A percentile compares a stretch with the other conserved stretches of the same genome.
These are phyloP conservation scores for Drosophila virilis DNA, from an alignment of 1,140 invertebrate genomes.

Conservation along the genomic window DNA sequence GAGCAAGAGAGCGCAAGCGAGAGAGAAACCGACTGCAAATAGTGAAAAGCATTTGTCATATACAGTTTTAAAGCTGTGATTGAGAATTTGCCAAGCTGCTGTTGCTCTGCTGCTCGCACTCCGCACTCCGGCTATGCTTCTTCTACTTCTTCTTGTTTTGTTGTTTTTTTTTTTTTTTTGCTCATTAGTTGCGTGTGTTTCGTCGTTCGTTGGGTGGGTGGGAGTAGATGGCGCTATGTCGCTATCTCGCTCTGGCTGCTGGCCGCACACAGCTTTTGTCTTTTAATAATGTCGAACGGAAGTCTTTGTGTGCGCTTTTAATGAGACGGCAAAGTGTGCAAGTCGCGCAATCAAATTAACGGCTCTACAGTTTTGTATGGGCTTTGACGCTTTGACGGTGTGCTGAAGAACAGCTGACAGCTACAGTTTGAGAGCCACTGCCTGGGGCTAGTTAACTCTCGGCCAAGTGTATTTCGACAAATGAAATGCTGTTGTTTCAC, in stretches of 20 bases:
- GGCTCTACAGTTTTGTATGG: constrained; percentile 15
- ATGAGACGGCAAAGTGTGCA: constrained; percentile 35
- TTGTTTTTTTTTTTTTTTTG: constrained; percentile 8
- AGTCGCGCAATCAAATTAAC: constrained; percentile 47
- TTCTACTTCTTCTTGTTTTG: neutral
- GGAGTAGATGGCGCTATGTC: neutral
- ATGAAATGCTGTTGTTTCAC: neutral
- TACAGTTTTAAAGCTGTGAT: constrained; percentile 17
- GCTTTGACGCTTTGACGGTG: neutral
- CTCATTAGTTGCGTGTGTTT: constrained; percentile 41
- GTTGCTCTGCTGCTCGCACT: neutral
- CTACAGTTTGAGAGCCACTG: constrained; percentile 14
- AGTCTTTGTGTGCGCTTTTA: constrained; percentile 44
- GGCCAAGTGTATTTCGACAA: neutral
- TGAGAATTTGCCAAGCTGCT: constrained; percentile 20
- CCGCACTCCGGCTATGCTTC: neutral
- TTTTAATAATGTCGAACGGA: constrained; percentile 42
- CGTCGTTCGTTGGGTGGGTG: constrained; percentile 5
- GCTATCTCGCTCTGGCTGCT: neutral
- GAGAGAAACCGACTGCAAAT: neutral
- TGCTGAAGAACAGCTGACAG: constrained; percentile 8
- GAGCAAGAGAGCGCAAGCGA: constrained; percentile 5
- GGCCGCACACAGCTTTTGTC: constrained; percentile 26
- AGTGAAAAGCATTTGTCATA: constrained; percentile 32
- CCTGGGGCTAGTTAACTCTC: constrained; percentile 6